Conservation (phyloP, 2,888 invertebrate species). For the Eumerus sabulonum region DNA sequence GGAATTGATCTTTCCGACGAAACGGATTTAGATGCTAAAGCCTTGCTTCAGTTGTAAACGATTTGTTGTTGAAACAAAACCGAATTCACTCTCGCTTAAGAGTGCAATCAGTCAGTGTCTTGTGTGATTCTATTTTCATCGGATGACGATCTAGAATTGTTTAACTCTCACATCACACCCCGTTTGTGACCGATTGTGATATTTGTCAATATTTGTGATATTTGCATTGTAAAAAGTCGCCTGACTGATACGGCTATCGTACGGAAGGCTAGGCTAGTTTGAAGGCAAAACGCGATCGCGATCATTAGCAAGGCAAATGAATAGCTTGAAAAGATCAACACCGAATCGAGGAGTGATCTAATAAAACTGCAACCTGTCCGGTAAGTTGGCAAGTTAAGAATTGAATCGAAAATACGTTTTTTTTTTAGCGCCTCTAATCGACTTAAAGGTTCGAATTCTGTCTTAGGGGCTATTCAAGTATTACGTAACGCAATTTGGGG, state of each 20-base stretch:
- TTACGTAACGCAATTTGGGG: too few relatives aligned
- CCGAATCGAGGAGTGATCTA: slow-evolving; percentile 39
- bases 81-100: slow-evolving; percentile 22
- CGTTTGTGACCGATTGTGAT: background rate
- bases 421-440: too few relatives aligned
- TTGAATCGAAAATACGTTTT: too few relatives aligned
- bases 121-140: slow-evolving; percentile 1
- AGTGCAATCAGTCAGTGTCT: background rate
- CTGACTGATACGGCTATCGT: too few relatives aligned
- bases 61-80: slow-evolving; percentile 8
- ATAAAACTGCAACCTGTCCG: slow-evolving; percentile 62
- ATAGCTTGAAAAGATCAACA: slow-evolving; percentile 7
- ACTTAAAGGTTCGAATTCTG: too few relatives aligned
- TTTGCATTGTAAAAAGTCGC: background rate
- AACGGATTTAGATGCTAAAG: slow-evolving; percentile 11
- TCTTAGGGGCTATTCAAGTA: too few relatives aligned
- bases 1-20: slow-evolving; percentile 37
- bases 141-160: too few relatives aligned
- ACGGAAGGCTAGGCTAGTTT: too few relatives aligned
- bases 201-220: background rate
- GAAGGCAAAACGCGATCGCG: too few relatives aligned
- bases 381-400: slow-evolving; percentile 38
- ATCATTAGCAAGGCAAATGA: slow-evolving; percentile 46
- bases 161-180: background rate
- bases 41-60: slow-evolving; percentile 22